Evolutionary conservation across 1,140 invertebrate species (phyloP), one percentile per base, ranked within the genome.

Genomic region (Papilio polytes): DNA sequence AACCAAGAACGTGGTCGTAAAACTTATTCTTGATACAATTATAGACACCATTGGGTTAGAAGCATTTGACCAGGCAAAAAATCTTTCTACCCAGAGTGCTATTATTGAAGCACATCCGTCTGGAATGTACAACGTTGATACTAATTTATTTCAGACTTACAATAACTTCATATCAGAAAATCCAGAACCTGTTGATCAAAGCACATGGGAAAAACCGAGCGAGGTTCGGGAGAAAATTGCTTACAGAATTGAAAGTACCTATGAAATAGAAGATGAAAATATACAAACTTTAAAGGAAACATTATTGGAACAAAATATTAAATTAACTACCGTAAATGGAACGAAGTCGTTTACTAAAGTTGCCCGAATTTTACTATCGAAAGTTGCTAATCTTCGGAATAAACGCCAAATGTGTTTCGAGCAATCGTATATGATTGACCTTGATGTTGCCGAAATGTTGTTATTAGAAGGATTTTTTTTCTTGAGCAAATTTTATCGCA

Each of bases 401-500:
- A 91, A 95, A 83, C 93, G 89, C 80, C 66, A 89, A 70, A 96
- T 96, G 2, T 90, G 94, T 80, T 93, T 97, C 26, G 96, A 96
- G 88, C 92, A 95, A 89, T 95, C 94, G 13, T 95, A 95, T 83
- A 88, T 94, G n/a, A 82, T 96, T 9, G 93, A 92, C 82, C 74
- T 88, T 66, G 95, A 96, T 80, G 91, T 94, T 18, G 96, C 96
- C 3, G 96, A 96, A 84, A 89, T 88, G 80, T 88, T 96, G 31
- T 83, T 96, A 59, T 82, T 87, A 3, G 87, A 89, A 78, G 96
- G 96, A 9, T 96, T 96, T 87, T 96, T 90, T 83, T 95, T 96
- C 80, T 82, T 96, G 6, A 96, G 96, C 85, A 95, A 95, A 84
- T 96, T 96, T 87, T 94, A 95, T 53, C 93, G 95, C 48, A 94